Evolutionary conservation across 2,888 invertebrate species (phyloP).

Genomic region (Pherbina coryleti): DNA sequence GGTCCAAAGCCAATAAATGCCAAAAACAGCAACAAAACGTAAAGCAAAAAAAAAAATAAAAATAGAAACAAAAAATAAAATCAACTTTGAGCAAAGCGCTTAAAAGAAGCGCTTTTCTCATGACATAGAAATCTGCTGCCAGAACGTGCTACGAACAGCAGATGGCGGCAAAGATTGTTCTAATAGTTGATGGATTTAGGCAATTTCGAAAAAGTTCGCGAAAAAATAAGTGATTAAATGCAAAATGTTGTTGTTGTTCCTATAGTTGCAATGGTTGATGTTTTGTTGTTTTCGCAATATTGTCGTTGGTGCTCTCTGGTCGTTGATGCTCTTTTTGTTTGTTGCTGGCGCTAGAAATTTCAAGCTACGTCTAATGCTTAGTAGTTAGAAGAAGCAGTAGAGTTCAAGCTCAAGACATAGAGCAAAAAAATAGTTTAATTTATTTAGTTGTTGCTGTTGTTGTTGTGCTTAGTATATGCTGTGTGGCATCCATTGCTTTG

Average conservation of each 20-base stretch:
- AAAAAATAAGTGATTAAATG: conserved; percentile 11
- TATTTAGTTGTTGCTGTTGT: neutral
- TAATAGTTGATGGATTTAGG: conserved; percentile 30
- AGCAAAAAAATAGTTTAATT: neutral
- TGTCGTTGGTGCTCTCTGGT: neutral
- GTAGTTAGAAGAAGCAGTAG: neutral
- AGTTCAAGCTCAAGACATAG: neutral
- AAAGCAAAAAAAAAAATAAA: neutral
- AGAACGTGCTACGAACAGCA: neutral
- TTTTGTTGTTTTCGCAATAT: neutral
- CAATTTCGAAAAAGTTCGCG: conserved; percentile 4
- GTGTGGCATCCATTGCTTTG: conserved; percentile 36
- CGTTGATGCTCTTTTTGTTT: neutral
- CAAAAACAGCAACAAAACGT: neutral
- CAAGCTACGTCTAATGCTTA: no score
- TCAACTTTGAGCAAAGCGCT: no score
- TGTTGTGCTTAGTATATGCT: neutral
- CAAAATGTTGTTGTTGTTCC: conserved; percentile 7
- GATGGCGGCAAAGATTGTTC: conserved; percentile 18
- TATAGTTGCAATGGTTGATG: neutral
- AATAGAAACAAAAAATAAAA: no score
- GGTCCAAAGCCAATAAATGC: neutral
- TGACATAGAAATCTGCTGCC: neutral
- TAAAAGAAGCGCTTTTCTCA: neutral
- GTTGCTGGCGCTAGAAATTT: neutral